phyloP scores from a whole-genome alignment of 2,113 vertebrate species.

The Callaeas wilsoni region DNA sequence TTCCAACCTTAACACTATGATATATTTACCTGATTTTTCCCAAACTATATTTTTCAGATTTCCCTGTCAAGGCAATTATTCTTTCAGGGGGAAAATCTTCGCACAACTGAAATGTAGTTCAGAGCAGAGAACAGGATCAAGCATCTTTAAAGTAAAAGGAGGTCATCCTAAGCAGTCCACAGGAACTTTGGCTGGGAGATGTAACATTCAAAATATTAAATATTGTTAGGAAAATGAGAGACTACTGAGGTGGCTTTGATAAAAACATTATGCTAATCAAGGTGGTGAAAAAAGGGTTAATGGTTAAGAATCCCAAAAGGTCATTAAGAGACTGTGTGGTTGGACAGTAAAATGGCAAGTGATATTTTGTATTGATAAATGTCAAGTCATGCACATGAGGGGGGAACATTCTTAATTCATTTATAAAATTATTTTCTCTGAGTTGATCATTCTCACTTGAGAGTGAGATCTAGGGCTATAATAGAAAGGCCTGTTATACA shows the following conservation, averaged over 20 bases:
- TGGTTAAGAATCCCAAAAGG: neutral
- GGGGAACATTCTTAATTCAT: neutral
- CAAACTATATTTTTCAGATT: neutral
- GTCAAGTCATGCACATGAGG: neutral
- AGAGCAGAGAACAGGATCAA: neutral
- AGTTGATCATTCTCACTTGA: neutral
- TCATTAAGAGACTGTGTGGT: neutral
- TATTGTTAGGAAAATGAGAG: neutral
- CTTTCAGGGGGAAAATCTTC: neutral
- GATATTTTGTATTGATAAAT: neutral
- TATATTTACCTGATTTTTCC: neutral
- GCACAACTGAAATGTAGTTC: neutral
- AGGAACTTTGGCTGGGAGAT: neutral
- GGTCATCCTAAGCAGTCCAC: neutral
- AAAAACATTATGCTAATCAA: neutral
- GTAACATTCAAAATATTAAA: neutral
- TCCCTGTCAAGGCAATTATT: neutral
- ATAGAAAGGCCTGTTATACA: neutral
- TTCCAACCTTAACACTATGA: neutral
- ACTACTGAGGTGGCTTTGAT: neutral
- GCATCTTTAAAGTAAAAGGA: neutral
- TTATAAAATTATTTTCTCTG: neutral
- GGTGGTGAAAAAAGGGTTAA: neutral
- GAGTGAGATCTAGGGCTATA: neutral
- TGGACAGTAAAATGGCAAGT: neutral